Percentiles rank a stretch among this genome's conserved stretches.
Evolutionary conservation across 2,888 invertebrate genomes (phyloP).

Genomic region (Heliconius ismenius): DNA sequence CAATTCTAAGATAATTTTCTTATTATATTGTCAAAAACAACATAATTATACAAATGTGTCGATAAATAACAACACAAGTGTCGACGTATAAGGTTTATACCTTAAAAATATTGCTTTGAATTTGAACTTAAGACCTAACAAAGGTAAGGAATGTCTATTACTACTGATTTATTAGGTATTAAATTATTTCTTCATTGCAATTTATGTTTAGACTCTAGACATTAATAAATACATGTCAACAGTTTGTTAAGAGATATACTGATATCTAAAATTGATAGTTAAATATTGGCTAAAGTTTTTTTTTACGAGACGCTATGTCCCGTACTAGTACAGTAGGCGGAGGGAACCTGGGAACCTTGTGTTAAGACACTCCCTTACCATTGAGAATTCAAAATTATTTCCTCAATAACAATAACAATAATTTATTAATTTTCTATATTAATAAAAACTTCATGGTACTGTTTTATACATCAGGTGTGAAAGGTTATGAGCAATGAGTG

Average conservation of each 20-base stretch:
- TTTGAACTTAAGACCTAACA: conserved; percentile 14
- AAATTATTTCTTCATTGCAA: conserved; percentile 6
- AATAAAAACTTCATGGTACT: conserved; percentile 46
- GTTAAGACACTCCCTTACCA: not conserved
- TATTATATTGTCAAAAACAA: not conserved
- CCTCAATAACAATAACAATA: too few species aligned
- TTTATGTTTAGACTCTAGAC: not conserved
- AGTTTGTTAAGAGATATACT: not conserved
- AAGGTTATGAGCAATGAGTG: conserved; percentile 70
- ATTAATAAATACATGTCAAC: conserved; percentile 2
- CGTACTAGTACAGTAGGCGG: not conserved
- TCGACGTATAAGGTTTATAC: not conserved
- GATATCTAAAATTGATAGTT: too few species aligned
- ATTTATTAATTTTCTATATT: conserved; percentile 34
- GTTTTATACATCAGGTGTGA: conserved; percentile 65
- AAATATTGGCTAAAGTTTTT: not conserved
- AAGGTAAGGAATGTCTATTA: not conserved
- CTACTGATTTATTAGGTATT: conserved; percentile 7
- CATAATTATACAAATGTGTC: not conserved
- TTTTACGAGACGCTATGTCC: not conserved
- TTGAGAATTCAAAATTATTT: too few species aligned
- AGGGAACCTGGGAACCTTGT: not conserved
- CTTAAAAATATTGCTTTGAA: not conserved
- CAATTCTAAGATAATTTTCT: not conserved
- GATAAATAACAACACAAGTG: not conserved